Evolutionary conservation across 2,888 invertebrate species (phyloP), one percentile per base, ranked within the genome.

Genomic region (Heliconius hortense): DNA sequence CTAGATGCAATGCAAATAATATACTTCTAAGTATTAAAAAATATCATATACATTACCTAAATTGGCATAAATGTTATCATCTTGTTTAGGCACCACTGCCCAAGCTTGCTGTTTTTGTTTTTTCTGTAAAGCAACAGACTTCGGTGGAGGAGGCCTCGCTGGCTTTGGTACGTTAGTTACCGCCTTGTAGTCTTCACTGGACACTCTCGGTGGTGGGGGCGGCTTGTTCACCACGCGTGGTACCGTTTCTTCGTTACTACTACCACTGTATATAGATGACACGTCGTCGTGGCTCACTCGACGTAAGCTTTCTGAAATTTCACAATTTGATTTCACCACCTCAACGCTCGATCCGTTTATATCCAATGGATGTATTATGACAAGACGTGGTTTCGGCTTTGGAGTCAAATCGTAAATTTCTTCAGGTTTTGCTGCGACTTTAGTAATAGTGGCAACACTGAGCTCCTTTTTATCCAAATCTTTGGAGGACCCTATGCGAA

Each of bases 281-380:
- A 95, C 94, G 80, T 95, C 95, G 79, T 94, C 94, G 76, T 93
- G 92, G 86, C 92, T 93, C 81, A 93, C 80, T 78, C 92, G 85
- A 53, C 92, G 87, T 70, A 89, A 80, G 79, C 80, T 84, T 8
- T 90, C 92, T 13, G 89, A 82, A 73, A 90, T 89, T 85, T 94
- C 94, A 82, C 89, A 88, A 82, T 93, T 94, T 4, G 93, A 90
- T 86, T 95, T 95, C 78, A 97, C 95, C 59, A 97, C 97, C 86
- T 97, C 97, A 2, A 97, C 97, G 78, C 95, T 96, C 15, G 96
- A 96, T 48, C 97, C 97, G 87, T 97, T 97, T 77, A 98, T 95
- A 84, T 98, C 98, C 82, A 97, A 94, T 21, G 98, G 98, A 94
- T 98, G 98, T 79, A 98, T 97, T 81, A 98, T 98, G 77, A 98